Percentiles rank a stretch among this genome's conserved stretches.
phyloP scores from a whole-genome alignment of 2,113 vertebrate species.

The Notiomystis cincta region DNA sequence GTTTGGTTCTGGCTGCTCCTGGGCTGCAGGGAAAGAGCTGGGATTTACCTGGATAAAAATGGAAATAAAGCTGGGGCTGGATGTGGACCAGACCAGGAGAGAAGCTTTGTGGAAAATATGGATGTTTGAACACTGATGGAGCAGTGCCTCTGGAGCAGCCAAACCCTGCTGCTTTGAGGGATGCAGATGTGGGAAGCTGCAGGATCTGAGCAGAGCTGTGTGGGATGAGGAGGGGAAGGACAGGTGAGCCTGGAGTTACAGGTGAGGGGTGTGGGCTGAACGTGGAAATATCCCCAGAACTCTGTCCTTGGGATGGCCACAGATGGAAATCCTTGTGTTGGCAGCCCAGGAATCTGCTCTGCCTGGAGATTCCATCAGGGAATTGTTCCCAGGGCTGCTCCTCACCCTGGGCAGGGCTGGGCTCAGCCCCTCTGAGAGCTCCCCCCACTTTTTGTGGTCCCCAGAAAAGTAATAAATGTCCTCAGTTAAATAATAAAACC shows the following conservation, averaged over 20 bases:
- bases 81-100: rapidly evolving
- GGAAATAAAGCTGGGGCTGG: rapidly evolving
- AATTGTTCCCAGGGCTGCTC: rapidly evolving
- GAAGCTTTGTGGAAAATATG: neutral
- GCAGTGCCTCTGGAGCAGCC: neutral
- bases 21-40: neutral
- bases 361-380: neutral
- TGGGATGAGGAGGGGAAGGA: neutral
- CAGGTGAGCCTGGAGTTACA: neutral
- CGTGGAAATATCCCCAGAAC: rapidly evolving
- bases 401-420: neutral
- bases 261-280: neutral
- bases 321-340: neutral
- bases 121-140: neutral
- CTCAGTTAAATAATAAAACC: too few relatives aligned
- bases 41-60: neutral
- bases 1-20: neutral
- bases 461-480: neutral
- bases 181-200: neutral
- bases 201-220: neutral
- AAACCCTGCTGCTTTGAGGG: rapidly evolving
- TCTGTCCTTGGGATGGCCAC: rapidly evolving
- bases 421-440: neutral
- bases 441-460: neutral
- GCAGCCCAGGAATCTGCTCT: neutral